Conservation (phyloP, 2,113 vertebrate genomes). For the Seriola rivoliana region DNA sequence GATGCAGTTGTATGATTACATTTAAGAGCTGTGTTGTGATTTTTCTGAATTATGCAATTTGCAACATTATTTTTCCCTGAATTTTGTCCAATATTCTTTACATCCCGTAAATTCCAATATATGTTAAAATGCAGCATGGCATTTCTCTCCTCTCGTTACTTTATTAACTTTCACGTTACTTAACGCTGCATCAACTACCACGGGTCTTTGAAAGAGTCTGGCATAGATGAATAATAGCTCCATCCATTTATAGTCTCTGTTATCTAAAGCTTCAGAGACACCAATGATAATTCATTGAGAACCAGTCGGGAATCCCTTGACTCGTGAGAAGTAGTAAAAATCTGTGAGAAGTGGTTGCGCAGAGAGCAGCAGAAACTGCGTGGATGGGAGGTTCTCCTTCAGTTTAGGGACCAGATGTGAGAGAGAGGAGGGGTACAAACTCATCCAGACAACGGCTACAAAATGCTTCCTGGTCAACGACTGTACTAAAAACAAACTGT, state of each 20-base stretch:
- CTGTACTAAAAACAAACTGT: constrained; percentile 33
- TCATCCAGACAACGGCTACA: constrained; percentile 36
- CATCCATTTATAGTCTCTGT: not conserved
- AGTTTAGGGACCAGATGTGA: constrained; percentile 63
- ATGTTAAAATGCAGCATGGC: too few species aligned
- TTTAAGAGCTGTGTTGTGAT: not conserved
- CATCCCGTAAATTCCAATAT: not conserved
- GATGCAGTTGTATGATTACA: not conserved
- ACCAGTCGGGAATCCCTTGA: constrained; percentile 35
- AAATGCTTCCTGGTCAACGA: constrained; percentile 55
- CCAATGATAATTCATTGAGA: constrained; percentile 5
- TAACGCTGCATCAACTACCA: not conserved
- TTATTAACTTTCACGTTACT: not conserved
- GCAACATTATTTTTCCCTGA: not conserved
- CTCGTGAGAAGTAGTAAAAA: not conserved
- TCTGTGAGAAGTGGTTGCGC: constrained; percentile 19
- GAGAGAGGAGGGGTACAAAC: constrained; percentile 61
- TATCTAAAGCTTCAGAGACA: constrained; percentile 5
- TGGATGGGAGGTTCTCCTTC: constrained; percentile 68
- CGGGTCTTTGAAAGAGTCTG: not conserved
- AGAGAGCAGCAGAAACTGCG: constrained; percentile 34
- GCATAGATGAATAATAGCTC: not conserved
- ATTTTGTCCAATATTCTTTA: not conserved
- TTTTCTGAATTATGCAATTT: not conserved
- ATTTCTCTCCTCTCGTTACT: not conserved